Percentiles rank a stretch among this genome's conserved stretches.
Conservation (phyloP, 2,797 vertebrate genomes). For the Chelon labrosus region DNA sequence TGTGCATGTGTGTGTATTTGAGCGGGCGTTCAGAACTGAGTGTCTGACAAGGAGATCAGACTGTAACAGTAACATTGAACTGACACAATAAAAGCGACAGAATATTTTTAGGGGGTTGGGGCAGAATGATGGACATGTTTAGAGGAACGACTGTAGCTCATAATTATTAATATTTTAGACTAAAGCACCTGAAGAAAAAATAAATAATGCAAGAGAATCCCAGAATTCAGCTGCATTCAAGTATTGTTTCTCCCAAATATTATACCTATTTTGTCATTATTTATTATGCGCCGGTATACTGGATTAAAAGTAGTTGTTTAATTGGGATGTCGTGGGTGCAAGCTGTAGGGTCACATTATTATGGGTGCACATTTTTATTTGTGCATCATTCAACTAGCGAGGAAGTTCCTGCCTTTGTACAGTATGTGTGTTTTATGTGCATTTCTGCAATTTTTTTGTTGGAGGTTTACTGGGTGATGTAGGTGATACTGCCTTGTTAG, state of each 20-base stretch:
- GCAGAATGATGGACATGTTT: neutral
- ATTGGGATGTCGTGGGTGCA: neutral
- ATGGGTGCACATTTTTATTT: neutral
- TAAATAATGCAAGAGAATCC: slow-evolving; percentile 20
- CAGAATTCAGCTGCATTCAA: slow-evolving; percentile 19
- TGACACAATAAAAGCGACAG: slow-evolving; percentile 20
- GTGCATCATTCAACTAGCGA: slow-evolving; percentile 4
- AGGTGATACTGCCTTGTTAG: neutral
- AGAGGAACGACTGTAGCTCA: neutral
- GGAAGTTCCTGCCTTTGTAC: slow-evolving; percentile 21
- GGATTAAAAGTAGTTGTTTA: slow-evolving; percentile 4
- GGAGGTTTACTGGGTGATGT: neutral
- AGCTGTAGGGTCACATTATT: neutral
- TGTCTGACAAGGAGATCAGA: slow-evolving; percentile 39
- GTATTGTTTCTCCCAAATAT: slow-evolving; percentile 5
- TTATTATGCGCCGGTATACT: neutral
- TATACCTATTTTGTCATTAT: neutral
- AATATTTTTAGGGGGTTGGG: neutral
- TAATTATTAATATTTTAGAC: neutral
- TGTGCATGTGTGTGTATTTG: slow-evolving; percentile 34
- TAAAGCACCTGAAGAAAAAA: neutral
- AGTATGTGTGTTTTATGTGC: neutral
- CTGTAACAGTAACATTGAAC: slow-evolving; percentile 19
- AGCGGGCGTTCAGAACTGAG: slow-evolving; percentile 32
- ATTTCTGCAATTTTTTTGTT: neutral